Evolutionary conservation across 2,113 vertebrate species (phyloP).

Genomic region (Calyptomena viridis): DNA sequence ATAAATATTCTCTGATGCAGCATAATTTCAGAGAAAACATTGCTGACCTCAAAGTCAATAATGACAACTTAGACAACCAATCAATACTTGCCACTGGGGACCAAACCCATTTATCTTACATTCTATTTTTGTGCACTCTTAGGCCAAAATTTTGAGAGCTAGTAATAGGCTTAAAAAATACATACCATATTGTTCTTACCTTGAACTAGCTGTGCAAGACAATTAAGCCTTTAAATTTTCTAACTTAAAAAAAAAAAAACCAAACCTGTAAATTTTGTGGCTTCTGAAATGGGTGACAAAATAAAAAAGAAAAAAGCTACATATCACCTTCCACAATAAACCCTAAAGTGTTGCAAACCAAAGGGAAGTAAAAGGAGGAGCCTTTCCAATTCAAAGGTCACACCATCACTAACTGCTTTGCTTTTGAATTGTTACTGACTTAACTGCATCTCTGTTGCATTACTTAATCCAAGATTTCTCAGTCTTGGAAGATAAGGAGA

Average conservation of each 20-base stretch:
- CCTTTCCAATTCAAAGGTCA: neutral
- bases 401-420: neutral
- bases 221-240: neutral
- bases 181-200: fast-evolving
- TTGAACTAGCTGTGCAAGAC: neutral
- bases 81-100: neutral
- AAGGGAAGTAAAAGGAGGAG: neutral
- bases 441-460: neutral
- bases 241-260: neutral
- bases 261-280: neutral
- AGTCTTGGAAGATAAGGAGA: neutral
- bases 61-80: neutral
- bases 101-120: neutral
- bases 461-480: neutral
- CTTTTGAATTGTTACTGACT: neutral
- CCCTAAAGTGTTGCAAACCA: neutral
- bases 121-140: neutral
- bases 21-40: neutral
- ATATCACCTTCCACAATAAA: neutral
- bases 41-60: neutral
- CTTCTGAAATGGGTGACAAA: neutral
- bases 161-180: neutral
- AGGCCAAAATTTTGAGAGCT: neutral
- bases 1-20: neutral
- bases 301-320: neutral